Percentiles rank a stretch among this genome's conserved stretches.
These are phyloP conservation scores for Diploptera punctata DNA, from an alignment of 2,888 invertebrate genomes.

Conservation along the genomic window DNA sequence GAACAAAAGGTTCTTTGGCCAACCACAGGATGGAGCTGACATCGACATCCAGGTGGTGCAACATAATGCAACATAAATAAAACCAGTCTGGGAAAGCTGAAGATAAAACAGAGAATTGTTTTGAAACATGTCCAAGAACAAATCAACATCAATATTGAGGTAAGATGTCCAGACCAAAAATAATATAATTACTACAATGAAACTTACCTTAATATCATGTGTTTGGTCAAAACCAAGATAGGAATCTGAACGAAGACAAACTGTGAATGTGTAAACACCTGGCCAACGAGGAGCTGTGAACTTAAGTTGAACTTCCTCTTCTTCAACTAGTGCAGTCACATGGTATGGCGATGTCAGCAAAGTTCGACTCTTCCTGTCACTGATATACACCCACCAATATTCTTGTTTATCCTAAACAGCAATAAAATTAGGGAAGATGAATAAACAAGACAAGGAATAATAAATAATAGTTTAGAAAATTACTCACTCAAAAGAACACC, in stretches of 20 bases:
- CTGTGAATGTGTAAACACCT: conserved; percentile 90
- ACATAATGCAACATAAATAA: no score
- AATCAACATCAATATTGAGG: no score
- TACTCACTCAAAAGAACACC: neutral
- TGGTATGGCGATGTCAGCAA: conserved; percentile 93
- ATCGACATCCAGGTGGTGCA: no score
- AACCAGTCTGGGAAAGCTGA: no score
- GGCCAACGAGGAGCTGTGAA: conserved; percentile 97
- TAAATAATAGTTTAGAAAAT: neutral
- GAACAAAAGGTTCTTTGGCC: no score
- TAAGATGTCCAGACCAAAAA: no score
- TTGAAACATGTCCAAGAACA: no score
- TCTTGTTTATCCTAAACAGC: conserved; percentile 96
- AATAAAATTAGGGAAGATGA: no score
- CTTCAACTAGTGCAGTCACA: conserved; percentile 88
- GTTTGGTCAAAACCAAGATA: conserved; percentile 97
- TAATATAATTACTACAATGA: no score
- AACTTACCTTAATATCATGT: conserved; percentile 82
- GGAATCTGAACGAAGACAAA: conserved; percentile 94
- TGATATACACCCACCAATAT: conserved; percentile 99
- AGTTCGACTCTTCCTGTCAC: conserved; percentile 91
- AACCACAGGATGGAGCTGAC: no score
- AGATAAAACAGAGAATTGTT: no score
- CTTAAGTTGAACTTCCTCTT: conserved; percentile 92
- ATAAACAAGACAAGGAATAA: neutral